Evolutionary conservation across 2,888 invertebrate species (phyloP), one percentile per base, ranked within the genome.

Genomic region (Zhuqinia jingwanae): DNA sequence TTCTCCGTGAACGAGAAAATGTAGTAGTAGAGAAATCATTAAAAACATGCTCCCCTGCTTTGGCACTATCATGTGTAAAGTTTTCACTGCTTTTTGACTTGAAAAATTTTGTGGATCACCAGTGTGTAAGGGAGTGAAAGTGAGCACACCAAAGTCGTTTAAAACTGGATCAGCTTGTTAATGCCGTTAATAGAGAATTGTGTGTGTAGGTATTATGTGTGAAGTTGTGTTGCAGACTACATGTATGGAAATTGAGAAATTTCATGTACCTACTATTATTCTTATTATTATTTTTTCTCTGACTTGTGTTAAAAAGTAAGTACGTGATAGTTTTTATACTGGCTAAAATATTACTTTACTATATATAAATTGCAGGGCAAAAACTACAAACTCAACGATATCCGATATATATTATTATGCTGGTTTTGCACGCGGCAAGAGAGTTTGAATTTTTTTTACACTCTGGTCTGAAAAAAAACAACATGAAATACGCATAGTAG

Each of bases 151-250:
- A 50, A 58, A 56, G 17, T 45, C 63, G 79, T 80, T 65, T 30
- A 42, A 80, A 65, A 53, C 53, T 80, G 68, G 68, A 65, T 81
- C 70, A 70, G 50, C 53, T 56, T 53, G 75, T 76, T 76, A 56
- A 70, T 70, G 22, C 27, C 47, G 70, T 70, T 50, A 70, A 47
- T 65, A 36, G 65, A 36, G 17, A 17, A 17, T 63, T 11, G 58
- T 58, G 25, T 15, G 17, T 10, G 20, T 20, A 56, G 22, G 3
- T 20, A 27, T 45, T 65, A 27, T 42, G 25, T 45, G 5, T 10
- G n/a, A 73, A 8, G 50, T 6, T 68, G 42, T 68, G 42, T 53
- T 73, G 73, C 50, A 53, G n/a, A 78, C 45, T 79, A 50, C 60
- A 68, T 27, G 80, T 22, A 68, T 68, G 80, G 50, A 77, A 68